These are phyloP conservation scores for Aphidoletes aphidimyza DNA, from an alignment of 2,888 invertebrate species.

Conservation along the genomic window DNA sequence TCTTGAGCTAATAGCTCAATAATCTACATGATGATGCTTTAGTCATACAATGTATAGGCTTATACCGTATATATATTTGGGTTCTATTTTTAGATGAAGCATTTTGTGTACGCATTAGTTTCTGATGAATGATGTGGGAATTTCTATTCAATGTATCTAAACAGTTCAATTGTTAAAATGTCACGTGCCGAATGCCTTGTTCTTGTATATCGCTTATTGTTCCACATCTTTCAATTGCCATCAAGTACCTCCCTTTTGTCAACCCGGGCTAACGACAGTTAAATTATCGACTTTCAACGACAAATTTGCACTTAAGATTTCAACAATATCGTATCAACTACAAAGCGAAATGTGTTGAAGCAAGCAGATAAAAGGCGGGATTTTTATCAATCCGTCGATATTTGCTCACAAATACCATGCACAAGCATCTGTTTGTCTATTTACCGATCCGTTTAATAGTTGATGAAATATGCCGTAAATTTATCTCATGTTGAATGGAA, in stretches of 20 bases:
- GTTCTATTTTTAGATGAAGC: background rate
- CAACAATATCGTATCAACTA: no score
- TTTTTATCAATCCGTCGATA: background rate
- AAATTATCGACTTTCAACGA: background rate
- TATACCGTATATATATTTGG: no score
- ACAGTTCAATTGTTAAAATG: background rate
- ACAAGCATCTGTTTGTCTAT: background rate
- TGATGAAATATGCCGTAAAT: background rate
- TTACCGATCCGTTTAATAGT: background rate
- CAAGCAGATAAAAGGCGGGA: background rate
- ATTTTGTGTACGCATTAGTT: background rate
- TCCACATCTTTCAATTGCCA: background rate
- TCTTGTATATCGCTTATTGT: background rate
- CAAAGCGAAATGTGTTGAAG: no score
- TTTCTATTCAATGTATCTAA: no score
- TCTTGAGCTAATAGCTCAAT: background rate
- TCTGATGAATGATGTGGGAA: background rate
- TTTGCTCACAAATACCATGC: background rate
- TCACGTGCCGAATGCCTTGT: background rate
- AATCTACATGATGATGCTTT: background rate
- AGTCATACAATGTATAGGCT: no score
- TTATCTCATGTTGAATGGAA: background rate
- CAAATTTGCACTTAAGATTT: no score
- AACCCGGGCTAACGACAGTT: no score
- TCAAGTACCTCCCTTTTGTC: background rate